Evolutionary conservation across 2,888 invertebrate species (phyloP).

Genomic region (Tachystola acroxantha): DNA sequence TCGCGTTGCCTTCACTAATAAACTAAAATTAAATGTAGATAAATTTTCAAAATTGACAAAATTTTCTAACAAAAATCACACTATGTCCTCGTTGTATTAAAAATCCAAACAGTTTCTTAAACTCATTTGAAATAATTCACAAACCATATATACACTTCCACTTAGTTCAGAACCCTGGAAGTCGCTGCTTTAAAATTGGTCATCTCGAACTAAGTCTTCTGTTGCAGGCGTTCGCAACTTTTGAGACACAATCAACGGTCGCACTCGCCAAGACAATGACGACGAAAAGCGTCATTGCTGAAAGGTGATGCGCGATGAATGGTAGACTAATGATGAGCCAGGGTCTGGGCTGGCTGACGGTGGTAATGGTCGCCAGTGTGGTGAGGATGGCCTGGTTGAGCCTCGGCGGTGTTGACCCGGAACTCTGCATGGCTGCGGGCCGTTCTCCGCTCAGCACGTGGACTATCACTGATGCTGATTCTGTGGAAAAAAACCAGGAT

Average conservation of each 20-base stretch:
- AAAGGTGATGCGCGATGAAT: slow-evolving; percentile 30
- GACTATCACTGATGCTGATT: slow-evolving; percentile 89
- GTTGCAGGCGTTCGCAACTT: slow-evolving; percentile 1
- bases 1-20: too few relatives aligned
- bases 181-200: slow-evolving; percentile 39
- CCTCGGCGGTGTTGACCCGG: slow-evolving; percentile 53
- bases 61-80: neutral
- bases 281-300: slow-evolving; percentile 27
- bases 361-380: slow-evolving; percentile 43
- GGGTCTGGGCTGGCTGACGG: slow-evolving; percentile 33
- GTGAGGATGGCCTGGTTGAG: slow-evolving; percentile 49
- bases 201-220: slow-evolving; percentile 40
- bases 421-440: slow-evolving; percentile 81
- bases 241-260: slow-evolving; percentile 19
- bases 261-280: slow-evolving; percentile 24
- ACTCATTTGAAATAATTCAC: too few relatives aligned
- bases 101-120: slow-evolving; percentile 2
- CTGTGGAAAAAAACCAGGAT: slow-evolving; percentile 56
- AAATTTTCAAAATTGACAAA: too few relatives aligned
- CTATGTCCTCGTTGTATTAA: slow-evolving; percentile 19
- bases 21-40: too few relatives aligned
- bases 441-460: slow-evolving; percentile 89
- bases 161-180: slow-evolving; percentile 21
- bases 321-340: slow-evolving; percentile 29
- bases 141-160: slow-evolving; percentile 23